phyloP scores from a whole-genome alignment of 2,113 vertebrate species.

The Leptobrachium ailaonicum region DNA sequence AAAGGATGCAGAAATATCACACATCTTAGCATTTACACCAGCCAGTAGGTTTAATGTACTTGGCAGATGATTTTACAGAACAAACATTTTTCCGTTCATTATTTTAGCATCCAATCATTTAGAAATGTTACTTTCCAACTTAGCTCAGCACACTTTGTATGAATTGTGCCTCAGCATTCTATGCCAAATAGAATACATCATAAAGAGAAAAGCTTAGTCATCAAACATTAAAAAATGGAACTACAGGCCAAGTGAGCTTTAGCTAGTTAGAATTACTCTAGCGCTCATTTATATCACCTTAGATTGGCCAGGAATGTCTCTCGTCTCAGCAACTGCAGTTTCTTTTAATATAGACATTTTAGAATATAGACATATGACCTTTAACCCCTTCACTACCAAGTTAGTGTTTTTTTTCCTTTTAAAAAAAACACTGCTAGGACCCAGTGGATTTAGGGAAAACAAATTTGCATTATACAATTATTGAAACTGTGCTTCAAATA shows the following conservation, averaged over 20 bases:
- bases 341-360: too few relatives aligned
- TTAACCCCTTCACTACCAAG: too few relatives aligned
- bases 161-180: slow-evolving; percentile 62
- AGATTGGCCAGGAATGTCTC: too few relatives aligned
- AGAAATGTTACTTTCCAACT: slow-evolving; percentile 62
- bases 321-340: too few relatives aligned
- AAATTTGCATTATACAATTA: too few relatives aligned
- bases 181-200: slow-evolving; percentile 64
- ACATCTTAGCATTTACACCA: not conserved
- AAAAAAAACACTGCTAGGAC: too few relatives aligned
- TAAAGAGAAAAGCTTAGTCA: slow-evolving; percentile 63
- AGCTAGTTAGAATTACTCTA: not conserved
- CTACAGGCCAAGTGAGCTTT: slow-evolving; percentile 44
- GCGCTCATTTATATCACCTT: not conserved
- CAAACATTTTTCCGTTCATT: slow-evolving; percentile 63
- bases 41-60: slow-evolving; percentile 3
- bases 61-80: slow-evolving; percentile 54
- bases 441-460: too few relatives aligned
- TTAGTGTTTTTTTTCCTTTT: too few relatives aligned
- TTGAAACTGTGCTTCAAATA: too few relatives aligned
- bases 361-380: too few relatives aligned
- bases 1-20: not conserved
- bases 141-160: slow-evolving; percentile 66
- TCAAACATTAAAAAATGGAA: slow-evolving; percentile 64
- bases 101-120: slow-evolving; percentile 68